These are phyloP conservation scores for Pardosa pseudoannulata DNA, from an alignment of 2,888 invertebrate genomes.

Conservation along the genomic window DNA sequence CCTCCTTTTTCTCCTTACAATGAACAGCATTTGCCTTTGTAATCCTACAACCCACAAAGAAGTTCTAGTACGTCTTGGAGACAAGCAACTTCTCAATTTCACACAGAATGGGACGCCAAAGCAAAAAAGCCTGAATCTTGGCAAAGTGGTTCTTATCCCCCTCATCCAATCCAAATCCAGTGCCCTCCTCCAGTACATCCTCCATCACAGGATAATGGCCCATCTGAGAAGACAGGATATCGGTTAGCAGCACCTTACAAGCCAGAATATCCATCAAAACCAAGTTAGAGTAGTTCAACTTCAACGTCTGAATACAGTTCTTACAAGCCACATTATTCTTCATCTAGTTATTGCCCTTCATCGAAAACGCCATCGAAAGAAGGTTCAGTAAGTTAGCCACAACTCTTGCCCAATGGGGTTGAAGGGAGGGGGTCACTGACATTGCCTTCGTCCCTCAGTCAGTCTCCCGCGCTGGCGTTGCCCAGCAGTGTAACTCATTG, in stretches of 20 bases:
- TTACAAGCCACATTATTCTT: constrained; percentile 8
- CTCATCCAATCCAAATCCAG: constrained; percentile 28
- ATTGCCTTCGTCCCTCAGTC: too few relatives aligned
- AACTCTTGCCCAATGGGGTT: too few relatives aligned
- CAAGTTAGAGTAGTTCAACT: constrained; percentile 21
- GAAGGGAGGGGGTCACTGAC: too few relatives aligned
- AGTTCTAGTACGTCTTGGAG: constrained; percentile 43
- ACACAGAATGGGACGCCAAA: constrained; percentile 59
- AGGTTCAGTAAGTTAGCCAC: constrained; percentile 41
- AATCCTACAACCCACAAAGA: constrained; percentile 15
- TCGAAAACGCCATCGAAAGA: constrained; percentile 35
- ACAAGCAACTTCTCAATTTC: neutral
- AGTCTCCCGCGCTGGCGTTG: too few relatives aligned
- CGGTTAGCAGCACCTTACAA: neutral
- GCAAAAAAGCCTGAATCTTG: constrained; percentile 34
- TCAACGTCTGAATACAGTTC: constrained; percentile 16
- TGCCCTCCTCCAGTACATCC: constrained; percentile 5
- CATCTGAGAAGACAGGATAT: neutral
- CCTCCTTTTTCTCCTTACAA: neutral
- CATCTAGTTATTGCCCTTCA: constrained; percentile 12
- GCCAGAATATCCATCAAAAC: constrained; percentile 20
- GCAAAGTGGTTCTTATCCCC: constrained; percentile 15
- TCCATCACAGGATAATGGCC: neutral
- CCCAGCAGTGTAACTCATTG: too few relatives aligned
- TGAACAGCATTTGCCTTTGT: too few relatives aligned